A percentile compares a stretch with the other conserved stretches of the same genome.
Evolutionary conservation across 53 echinoderm and acorn worm species (phyloP).

Genomic region (Paracentrotus lividus): DNA sequence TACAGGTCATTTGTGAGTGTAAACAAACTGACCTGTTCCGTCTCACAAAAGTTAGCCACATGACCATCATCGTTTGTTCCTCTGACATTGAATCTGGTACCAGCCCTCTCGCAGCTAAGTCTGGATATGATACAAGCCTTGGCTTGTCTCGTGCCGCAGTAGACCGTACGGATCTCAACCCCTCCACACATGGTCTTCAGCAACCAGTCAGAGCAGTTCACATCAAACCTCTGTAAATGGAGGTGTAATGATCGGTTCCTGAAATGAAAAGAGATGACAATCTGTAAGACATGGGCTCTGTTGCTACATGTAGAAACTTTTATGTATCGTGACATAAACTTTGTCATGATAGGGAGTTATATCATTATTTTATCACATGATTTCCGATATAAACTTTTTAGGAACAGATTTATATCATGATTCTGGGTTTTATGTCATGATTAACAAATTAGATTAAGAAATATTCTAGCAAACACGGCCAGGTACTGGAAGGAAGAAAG

Average conservation of each 20-base stretch:
- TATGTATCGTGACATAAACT: too few relatives aligned
- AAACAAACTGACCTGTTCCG: conserved; percentile 95
- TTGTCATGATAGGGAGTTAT: too few relatives aligned
- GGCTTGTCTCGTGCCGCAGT: conserved; percentile 88
- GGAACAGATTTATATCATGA: too few relatives aligned
- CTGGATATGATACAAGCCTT: conserved; percentile 93
- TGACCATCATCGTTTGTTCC: conserved; percentile 97
- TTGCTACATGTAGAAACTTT: too few relatives aligned
- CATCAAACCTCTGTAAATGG: conserved; percentile 88
- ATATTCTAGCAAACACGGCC: too few relatives aligned
- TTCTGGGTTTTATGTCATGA: too few relatives aligned
- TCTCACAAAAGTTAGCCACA: conserved; percentile 98
- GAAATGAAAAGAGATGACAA: not conserved
- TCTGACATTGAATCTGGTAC: conserved; percentile 95
- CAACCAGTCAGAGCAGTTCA: conserved; percentile 92
- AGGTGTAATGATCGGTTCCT: conserved; percentile 97
- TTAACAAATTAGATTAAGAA: too few relatives aligned
- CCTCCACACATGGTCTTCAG: conserved; percentile 94
- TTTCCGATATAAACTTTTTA: too few relatives aligned
- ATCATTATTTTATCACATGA: too few relatives aligned
- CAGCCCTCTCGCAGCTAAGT: conserved; percentile 96
- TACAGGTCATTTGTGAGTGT: too few relatives aligned
- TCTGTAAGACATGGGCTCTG: not conserved
- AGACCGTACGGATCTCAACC: conserved; percentile 95
- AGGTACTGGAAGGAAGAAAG: too few relatives aligned